Base-by-base conservation (phyloP, 1,140 invertebrate species). In the Heliothis virescens region DNA sequence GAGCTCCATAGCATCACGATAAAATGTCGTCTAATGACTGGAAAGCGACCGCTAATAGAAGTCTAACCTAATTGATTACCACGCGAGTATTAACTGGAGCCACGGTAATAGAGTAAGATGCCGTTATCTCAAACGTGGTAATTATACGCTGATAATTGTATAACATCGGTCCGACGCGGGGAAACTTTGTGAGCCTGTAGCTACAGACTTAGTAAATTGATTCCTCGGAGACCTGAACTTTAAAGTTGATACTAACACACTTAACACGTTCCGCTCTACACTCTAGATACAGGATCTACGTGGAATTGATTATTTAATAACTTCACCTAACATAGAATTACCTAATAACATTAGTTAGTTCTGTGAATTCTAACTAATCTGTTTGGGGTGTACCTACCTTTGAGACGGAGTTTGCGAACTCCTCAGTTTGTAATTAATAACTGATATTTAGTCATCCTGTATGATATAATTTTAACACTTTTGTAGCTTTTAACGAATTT, bases 101-200 rank as follows among this genome's bases (percentile, higher is more conserved):
- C 41, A 13, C 59, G 13, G 21, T 62, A 75, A 65, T 79, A 65
- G 63, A 72, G 67, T 71, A 52, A 41, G 21, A 52, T 50, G 67
- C 18, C 26, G 63, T 67, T 48, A 67, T 48, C 63, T 67, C 63
- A 12, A 16, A 48, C 67, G 47, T 21, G 67, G 41, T 71, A 71
- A 71, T 71, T 71, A 71, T 41, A 53, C 21, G 67, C 18, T 50
- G 48, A 71, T 71, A 52, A 71, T 71, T 71, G 13, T 71, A n/a
- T n/a, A 15, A 53, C 26, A 71, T 52, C 53, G 16, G 16, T 71
- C 34, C n/a, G 18, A 47, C 47, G 13, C 18, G 26, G 21, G n/a
- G 67, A 50, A 29, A 71, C 11, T 71, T 71, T 26, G 4, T 47
- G 29, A 71, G 48, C 16, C 21, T 50, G 13, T 53, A 71, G 67